These are phyloP conservation scores for Tenthredo livida DNA, from an alignment of 2,888 invertebrate genomes.

Conservation along the genomic window DNA sequence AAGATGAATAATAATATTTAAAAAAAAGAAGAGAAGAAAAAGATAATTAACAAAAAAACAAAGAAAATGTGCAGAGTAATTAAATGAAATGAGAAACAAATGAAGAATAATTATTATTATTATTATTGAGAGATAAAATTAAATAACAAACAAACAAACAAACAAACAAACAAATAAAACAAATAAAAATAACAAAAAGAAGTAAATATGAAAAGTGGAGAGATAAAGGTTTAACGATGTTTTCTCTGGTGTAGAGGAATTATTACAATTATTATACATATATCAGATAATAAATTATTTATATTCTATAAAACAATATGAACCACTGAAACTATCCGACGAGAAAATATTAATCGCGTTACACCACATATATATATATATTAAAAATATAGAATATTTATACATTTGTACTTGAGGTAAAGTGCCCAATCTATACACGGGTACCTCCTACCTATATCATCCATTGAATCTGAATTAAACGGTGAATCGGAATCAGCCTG, in stretches of 20 bases:
- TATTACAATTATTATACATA: conserved; percentile 66
- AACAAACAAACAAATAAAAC: conserved; percentile 56
- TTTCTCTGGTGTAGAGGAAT: conserved; percentile 73
- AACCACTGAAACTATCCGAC: conserved; percentile 3
- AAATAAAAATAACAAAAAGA: conserved; percentile 55
- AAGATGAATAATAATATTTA: conserved; percentile 66
- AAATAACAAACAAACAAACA: conserved; percentile 56
- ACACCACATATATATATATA: conserved; percentile 19
- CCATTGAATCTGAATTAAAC: background rate
- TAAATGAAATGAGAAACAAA: conserved; percentile 60
- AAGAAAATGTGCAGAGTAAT: conserved; percentile 58
- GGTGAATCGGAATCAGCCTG: background rate
- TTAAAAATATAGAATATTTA: background rate
- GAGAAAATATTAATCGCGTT: background rate
- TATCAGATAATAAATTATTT: conserved; percentile 70
- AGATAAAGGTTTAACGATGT: conserved; percentile 75
- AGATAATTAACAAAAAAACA: conserved; percentile 58
- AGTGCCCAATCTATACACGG: background rate
- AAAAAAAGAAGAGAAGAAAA: conserved; percentile 56
- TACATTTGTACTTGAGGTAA: background rate
- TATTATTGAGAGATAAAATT: background rate
- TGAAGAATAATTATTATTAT: conserved; percentile 49
- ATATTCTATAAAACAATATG: conserved; percentile 56
- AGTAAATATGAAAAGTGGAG: conserved; percentile 60
- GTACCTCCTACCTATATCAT: background rate